These are phyloP conservation scores for Schizothorax lantsangensis DNA, from an alignment of 2,797 vertebrate genomes.

Conservation along the genomic window DNA sequence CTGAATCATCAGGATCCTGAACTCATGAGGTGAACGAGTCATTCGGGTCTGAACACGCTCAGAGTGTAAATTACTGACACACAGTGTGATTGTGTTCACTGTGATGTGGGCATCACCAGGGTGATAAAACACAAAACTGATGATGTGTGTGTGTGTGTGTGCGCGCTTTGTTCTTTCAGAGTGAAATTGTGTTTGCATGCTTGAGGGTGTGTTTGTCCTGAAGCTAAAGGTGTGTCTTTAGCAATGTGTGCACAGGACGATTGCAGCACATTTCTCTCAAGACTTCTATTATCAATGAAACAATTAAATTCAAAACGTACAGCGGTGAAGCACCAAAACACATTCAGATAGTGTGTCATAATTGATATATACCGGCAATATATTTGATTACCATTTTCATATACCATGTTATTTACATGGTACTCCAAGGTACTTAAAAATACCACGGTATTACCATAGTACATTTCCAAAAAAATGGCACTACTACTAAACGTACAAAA, in stretches of 20 bases:
- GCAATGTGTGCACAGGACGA: neutral
- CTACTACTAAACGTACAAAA: neutral
- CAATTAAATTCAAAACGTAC: neutral
- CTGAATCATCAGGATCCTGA: slow-evolving; percentile 17
- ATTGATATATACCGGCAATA: neutral
- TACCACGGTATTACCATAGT: neutral
- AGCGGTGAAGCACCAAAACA: neutral
- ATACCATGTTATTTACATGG: neutral
- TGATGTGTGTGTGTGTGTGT: neutral
- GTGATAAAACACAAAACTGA: slow-evolving; percentile 16
- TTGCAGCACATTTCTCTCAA: neutral
- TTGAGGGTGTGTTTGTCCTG: slow-evolving; percentile 28
- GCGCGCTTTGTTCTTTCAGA: neutral
- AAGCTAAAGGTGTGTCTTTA: slow-evolving; percentile 30
- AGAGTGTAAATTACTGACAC: neutral
- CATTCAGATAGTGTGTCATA: neutral
- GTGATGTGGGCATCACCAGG: slow-evolving; percentile 8
- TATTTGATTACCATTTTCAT: neutral
- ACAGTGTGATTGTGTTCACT: neutral
- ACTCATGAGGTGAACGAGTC: neutral
- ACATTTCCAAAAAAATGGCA: no score
- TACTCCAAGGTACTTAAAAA: neutral
- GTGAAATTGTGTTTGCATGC: slow-evolving; percentile 17
- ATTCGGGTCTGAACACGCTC: neutral
- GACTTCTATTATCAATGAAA: neutral